Conservation (phyloP, 2,113 vertebrate species). For the Dascyllus trimaculatus region DNA sequence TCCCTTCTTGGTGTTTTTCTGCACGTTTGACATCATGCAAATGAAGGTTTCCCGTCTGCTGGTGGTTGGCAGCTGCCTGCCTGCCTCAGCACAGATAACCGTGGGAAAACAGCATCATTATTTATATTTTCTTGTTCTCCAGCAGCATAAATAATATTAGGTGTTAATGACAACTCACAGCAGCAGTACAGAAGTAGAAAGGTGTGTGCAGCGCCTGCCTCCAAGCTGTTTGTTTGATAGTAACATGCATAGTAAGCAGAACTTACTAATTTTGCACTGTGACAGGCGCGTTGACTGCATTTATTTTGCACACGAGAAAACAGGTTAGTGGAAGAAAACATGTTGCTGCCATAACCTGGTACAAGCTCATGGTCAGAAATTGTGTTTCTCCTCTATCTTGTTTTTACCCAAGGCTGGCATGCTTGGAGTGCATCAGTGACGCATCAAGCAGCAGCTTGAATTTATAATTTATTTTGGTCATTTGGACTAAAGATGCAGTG, state of each 20-base stretch:
- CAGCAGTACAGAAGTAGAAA: conserved; percentile 39
- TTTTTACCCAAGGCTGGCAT: conserved; percentile 11
- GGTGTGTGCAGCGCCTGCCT: conserved; percentile 28
- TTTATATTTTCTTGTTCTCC: conserved; percentile 54
- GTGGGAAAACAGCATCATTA: conserved; percentile 48
- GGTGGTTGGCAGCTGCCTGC: conserved; percentile 62
- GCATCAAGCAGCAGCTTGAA: no score
- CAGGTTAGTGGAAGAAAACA: conserved; percentile 36
- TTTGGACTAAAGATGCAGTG: no score
- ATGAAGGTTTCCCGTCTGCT: conserved; percentile 57
- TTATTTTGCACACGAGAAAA: conserved; percentile 13
- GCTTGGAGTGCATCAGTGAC: background rate
- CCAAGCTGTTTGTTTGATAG: conserved; percentile 60
- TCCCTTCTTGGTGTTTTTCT: conserved; percentile 19
- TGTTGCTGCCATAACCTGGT: conserved; percentile 15
- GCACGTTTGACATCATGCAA: conserved; percentile 69
- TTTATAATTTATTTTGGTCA: no score
- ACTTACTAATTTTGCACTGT: conserved; percentile 21
- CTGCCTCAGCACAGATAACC: conserved; percentile 56
- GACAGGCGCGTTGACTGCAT: conserved; percentile 2
- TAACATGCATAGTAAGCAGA: conserved; percentile 54
- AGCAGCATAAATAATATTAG: conserved; percentile 56
- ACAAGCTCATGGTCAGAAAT: conserved; percentile 6
- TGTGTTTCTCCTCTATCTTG: background rate
- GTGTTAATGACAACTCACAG: conserved; percentile 52